These are phyloP conservation scores for Leptopilina drosophilae DNA, from an alignment of 2,888 invertebrate genomes.

Conservation along the genomic window DNA sequence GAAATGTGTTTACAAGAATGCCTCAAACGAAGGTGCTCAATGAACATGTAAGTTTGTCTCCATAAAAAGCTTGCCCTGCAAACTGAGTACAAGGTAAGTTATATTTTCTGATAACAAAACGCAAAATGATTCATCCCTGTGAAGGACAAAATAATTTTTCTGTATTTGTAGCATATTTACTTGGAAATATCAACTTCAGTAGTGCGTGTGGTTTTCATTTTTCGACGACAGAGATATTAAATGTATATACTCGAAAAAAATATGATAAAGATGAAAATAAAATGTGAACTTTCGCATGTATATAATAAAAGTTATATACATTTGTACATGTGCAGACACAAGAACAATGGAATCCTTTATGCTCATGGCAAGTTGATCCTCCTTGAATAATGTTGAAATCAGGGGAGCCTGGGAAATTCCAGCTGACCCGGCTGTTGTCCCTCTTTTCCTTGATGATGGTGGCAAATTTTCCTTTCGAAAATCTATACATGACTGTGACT, in stretches of 20 bases:
- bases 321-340: slow-evolving; percentile 59
- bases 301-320: neutral
- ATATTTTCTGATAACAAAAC: too few species aligned
- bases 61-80: too few species aligned
- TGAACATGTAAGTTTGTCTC: too few species aligned
- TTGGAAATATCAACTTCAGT: too few species aligned
- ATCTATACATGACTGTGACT: neutral
- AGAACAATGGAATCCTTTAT: slow-evolving; percentile 68
- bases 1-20: too few species aligned
- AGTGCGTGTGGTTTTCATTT: too few species aligned
- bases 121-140: too few species aligned
- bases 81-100: too few species aligned
- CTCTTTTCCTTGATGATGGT: slow-evolving; percentile 22
- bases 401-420: slow-evolving; percentile 75
- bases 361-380: slow-evolving; percentile 75
- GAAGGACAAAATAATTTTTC: too few species aligned
- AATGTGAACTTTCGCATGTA: neutral
- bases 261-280: neutral
- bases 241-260: neutral
- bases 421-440: slow-evolving; percentile 65
- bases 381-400: slow-evolving; percentile 77
- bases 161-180: too few species aligned
- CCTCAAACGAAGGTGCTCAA: too few species aligned
- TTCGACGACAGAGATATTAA: too few species aligned
- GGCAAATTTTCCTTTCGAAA: slow-evolving; percentile 22